phyloP scores from a whole-genome alignment of 2,888 invertebrate species.

The Yponomeuta sedellus region DNA sequence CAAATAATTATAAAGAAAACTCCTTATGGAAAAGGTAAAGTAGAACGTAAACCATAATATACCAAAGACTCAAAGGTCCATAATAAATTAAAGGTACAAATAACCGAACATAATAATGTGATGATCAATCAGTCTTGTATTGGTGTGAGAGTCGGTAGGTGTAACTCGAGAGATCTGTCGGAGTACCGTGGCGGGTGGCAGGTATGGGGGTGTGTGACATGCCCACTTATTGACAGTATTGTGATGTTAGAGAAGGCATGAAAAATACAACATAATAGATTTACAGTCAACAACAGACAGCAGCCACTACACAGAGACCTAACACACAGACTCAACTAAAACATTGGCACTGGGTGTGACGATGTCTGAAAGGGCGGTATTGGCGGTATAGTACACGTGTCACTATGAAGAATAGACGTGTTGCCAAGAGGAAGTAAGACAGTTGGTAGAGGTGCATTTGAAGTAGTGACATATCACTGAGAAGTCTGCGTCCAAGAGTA shows the following conservation, averaged over 20 bases:
- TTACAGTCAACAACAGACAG: slow-evolving; percentile 75
- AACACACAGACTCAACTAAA: slow-evolving; percentile 66
- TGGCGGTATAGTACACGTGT: background rate
- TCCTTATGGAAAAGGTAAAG: background rate
- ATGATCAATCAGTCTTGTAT: slow-evolving; percentile 17
- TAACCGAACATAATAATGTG: slow-evolving; percentile 12
- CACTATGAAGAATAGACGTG: slow-evolving; percentile 34
- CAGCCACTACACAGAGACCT: slow-evolving; percentile 77
- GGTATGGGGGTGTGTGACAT: slow-evolving; percentile 66
- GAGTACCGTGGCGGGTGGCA: slow-evolving; percentile 71
- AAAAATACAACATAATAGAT: slow-evolving; percentile 74
- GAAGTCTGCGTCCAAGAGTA: slow-evolving; percentile 43
- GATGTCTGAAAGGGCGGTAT: slow-evolving; percentile 28
- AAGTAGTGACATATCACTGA: slow-evolving; percentile 33
- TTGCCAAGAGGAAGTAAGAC: slow-evolving; percentile 34
- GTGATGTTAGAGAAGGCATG: slow-evolving; percentile 75
- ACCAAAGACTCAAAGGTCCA: background rate
- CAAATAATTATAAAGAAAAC: background rate
- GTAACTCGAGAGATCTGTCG: slow-evolving; percentile 72
- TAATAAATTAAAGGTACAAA: background rate
- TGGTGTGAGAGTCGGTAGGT: slow-evolving; percentile 72
- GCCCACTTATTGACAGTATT: slow-evolving; percentile 71
- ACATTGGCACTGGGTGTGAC: slow-evolving; percentile 29
- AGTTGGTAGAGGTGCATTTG: slow-evolving; percentile 51
- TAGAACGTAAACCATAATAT: background rate